Evolutionary conservation across 2,797 vertebrate species (phyloP).

Genomic region (Anguilla marmorata): DNA sequence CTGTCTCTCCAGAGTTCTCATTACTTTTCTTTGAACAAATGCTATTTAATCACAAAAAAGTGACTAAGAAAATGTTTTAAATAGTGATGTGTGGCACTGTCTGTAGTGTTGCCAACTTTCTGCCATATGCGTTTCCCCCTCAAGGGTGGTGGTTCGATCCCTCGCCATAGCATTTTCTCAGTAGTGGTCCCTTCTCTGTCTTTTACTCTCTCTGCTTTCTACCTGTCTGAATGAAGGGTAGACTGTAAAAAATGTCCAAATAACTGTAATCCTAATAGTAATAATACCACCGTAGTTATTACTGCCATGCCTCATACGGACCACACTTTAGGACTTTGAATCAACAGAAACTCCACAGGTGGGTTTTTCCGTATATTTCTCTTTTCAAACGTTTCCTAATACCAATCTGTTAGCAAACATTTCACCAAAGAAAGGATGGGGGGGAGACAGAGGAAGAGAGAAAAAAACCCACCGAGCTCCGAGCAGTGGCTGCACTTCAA

Average conservation of each 20-base stretch:
- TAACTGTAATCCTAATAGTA: background rate
- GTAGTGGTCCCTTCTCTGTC: too few relatives aligned
- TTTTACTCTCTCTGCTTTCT: background rate
- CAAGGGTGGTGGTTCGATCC: too few relatives aligned
- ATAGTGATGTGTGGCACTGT: too few relatives aligned
- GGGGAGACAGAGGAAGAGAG: background rate
- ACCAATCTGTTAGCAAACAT: background rate
- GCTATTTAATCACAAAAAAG: background rate
- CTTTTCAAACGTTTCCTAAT: background rate
- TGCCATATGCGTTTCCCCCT: too few relatives aligned
- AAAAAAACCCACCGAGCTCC: background rate
- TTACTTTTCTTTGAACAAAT: background rate
- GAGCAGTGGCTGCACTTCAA: conserved; percentile 14
- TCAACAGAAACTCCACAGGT: background rate
- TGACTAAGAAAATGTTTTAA: background rate
- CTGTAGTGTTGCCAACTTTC: too few relatives aligned
- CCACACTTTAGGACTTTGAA: background rate
- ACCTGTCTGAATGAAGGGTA: background rate
- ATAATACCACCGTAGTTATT: background rate
- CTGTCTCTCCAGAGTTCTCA: background rate
- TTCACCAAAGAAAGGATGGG: background rate
- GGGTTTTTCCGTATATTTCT: background rate
- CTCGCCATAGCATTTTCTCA: too few relatives aligned
- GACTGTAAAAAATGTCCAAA: background rate
- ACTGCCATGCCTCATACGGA: background rate